These are phyloP conservation scores for Trilocha varians DNA, from an alignment of 2,888 invertebrate genomes.

Conservation along the genomic window DNA sequence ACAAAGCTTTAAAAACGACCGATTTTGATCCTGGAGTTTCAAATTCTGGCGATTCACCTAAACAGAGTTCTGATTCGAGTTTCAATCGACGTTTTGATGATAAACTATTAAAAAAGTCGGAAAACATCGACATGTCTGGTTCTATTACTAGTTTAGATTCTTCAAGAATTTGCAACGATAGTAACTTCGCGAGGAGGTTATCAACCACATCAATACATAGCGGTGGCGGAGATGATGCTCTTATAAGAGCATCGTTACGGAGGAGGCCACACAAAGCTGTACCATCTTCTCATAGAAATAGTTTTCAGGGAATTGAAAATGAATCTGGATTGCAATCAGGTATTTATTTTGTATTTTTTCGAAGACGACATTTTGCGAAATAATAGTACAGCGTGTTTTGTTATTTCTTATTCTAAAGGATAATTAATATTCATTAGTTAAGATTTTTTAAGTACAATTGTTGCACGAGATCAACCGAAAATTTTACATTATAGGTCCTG, in stretches of 20 bases:
- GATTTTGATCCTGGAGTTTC: conserved; percentile 68
- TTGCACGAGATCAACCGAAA: not conserved
- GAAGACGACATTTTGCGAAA: too few species aligned
- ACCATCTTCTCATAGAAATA: conserved; percentile 71
- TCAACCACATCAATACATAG: conserved; percentile 63
- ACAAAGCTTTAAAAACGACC: conserved; percentile 66
- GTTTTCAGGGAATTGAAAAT: conserved; percentile 72
- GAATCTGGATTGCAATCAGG: conserved; percentile 56
- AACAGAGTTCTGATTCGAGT: conserved; percentile 57
- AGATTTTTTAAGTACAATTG: conserved; percentile 3
- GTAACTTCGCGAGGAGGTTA: conserved; percentile 56
- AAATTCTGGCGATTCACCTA: conserved; percentile 56
- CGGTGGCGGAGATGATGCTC: conserved; percentile 72
- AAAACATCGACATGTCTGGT: conserved; percentile 48
- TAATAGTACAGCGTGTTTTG: too few species aligned
- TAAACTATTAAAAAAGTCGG: conserved; percentile 56
- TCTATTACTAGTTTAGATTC: conserved; percentile 62
- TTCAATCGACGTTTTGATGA: conserved; percentile 58
- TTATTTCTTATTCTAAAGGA: too few species aligned
- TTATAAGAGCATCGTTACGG: conserved; percentile 74
- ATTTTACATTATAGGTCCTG: conserved; percentile 34
- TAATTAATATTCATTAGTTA: too few species aligned
- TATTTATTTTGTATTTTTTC: too few species aligned
- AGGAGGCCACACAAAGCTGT: conserved; percentile 70
- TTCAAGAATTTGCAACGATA: conserved; percentile 44